A percentile compares a stretch with the other conserved stretches of the same genome.
These are phyloP conservation scores for Pyrocephalus nanus DNA, from an alignment of 2,797 vertebrate genomes.

Conservation along the genomic window DNA sequence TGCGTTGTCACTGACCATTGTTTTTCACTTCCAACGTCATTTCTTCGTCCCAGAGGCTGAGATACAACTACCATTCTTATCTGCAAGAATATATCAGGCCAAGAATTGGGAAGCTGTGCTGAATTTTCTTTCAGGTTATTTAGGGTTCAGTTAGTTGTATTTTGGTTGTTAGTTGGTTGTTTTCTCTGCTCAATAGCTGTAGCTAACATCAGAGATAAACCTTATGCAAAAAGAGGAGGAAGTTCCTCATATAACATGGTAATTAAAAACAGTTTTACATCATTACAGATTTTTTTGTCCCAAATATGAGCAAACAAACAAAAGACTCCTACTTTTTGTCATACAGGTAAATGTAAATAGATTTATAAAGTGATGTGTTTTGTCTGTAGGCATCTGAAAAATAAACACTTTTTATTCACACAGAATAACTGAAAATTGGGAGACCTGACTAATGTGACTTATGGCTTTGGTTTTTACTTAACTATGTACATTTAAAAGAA, in stretches of 20 bases:
- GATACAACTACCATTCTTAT: neutral
- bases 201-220: neutral
- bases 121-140: neutral
- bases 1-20: neutral
- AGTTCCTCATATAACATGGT: neutral
- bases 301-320: neutral
- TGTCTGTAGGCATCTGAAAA: neutral
- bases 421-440: neutral
- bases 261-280: neutral
- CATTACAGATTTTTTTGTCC: neutral
- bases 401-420: neutral
- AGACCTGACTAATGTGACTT: neutral
- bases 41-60: neutral
- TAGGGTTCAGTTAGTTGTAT: neutral
- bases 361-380: neutral
- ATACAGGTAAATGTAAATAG: neutral
- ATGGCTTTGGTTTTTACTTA: neutral
- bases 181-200: accelerated
- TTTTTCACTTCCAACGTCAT: neutral
- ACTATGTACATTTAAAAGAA: neutral
- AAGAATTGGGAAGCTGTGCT: neutral
- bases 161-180: no score
- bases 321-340: neutral
- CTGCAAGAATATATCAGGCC: neutral
- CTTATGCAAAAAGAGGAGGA: neutral